phyloP scores from a whole-genome alignment of 2,113 vertebrate species.

The Saguinus imperator region DNA sequence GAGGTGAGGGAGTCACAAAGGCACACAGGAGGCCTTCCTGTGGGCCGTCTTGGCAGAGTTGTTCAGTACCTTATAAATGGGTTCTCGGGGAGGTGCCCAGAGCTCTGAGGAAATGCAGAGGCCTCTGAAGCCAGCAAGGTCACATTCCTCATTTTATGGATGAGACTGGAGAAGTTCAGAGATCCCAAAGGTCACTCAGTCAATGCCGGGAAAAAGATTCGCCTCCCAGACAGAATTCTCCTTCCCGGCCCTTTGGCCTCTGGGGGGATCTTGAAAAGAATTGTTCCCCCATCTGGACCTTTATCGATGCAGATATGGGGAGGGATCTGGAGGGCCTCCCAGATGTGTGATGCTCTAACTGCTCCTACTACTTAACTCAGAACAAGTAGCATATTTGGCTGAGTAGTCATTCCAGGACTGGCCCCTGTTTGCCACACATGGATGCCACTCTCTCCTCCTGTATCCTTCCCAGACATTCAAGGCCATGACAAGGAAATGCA shows the following conservation, averaged over 20 bases:
- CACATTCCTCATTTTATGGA: slow-evolving; percentile 51
- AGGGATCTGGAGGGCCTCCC: background rate
- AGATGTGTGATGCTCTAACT: background rate
- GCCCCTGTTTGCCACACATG: background rate
- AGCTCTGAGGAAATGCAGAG: background rate
- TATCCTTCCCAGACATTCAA: background rate
- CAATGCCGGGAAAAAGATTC: background rate
- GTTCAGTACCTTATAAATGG: background rate
- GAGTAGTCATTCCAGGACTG: background rate
- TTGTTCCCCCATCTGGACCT: background rate
- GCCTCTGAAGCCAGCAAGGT: slow-evolving; percentile 36
- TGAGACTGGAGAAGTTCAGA: background rate
- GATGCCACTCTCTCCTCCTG: background rate
- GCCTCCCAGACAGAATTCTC: background rate
- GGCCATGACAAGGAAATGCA: background rate
- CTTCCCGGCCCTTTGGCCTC: background rate
- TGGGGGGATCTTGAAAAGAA: background rate
- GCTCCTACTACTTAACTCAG: background rate
- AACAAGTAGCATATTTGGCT: background rate
- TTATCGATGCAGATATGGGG: background rate
- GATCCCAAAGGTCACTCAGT: slow-evolving; percentile 35
- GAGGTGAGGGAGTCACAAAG: background rate
- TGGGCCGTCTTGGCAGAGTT: background rate
- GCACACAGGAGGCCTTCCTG: background rate
- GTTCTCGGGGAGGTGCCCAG: background rate